A percentile compares a stretch with the other conserved stretches of the same genome.
phyloP scores from a whole-genome alignment of 2,888 invertebrate species.

The Leucoptera coffeella region DNA sequence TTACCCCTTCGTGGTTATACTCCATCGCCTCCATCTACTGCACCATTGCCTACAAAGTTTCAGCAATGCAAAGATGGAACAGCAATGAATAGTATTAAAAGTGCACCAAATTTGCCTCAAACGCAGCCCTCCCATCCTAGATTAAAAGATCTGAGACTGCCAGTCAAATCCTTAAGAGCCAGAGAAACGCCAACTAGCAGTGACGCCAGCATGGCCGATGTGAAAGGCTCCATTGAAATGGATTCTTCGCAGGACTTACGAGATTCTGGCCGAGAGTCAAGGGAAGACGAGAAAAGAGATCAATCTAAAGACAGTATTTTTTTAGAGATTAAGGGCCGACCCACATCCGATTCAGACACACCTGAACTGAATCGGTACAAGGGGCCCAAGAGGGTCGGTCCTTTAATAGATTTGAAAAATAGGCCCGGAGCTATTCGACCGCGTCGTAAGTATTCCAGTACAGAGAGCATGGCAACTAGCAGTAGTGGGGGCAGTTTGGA shows the following conservation, averaged over 20 bases:
- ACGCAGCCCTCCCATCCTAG: conserved; percentile 63
- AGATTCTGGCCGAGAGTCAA: conserved; percentile 48
- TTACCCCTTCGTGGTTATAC: conserved; percentile 66
- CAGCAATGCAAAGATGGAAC: conserved; percentile 59
- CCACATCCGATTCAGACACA: conserved; percentile 53
- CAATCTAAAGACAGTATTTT: conserved; percentile 63
- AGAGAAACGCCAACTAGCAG: conserved; percentile 57
- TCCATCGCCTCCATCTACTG: conserved; percentile 79
- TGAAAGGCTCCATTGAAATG: conserved; percentile 47
- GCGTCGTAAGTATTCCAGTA: conserved; percentile 65
- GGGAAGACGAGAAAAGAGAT: conserved; percentile 64
- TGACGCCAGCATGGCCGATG: conserved; percentile 59
- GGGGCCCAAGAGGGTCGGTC: conserved; percentile 52
- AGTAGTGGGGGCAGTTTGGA: conserved; percentile 87
- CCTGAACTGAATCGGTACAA: conserved; percentile 49
- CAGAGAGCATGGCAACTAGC: conserved; percentile 82
- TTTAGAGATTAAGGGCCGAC: conserved; percentile 68
- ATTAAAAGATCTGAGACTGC: conserved; percentile 66
- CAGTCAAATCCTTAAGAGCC: conserved; percentile 62
- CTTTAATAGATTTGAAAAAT: conserved; percentile 58
- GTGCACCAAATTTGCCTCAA: conserved; percentile 71
- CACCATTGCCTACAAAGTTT: conserved; percentile 77
- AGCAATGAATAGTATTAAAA: conserved; percentile 72
- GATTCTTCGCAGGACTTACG: conserved; percentile 45
- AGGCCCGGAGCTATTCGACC: conserved; percentile 47